Conservation (phyloP, 2,888 invertebrate genomes). For the Melinaea menophilus region DNA sequence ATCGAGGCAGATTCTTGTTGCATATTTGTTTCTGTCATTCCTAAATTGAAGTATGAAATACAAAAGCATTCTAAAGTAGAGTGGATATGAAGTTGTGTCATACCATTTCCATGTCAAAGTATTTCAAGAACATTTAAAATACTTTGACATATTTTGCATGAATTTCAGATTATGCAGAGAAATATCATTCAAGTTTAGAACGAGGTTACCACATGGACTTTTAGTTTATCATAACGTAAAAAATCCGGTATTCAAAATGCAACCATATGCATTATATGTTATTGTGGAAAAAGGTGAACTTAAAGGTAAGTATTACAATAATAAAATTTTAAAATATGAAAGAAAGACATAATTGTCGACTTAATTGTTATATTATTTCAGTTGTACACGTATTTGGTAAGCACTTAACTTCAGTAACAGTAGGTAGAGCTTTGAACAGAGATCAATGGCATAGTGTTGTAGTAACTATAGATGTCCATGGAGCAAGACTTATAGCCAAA, state of each 20-base stretch:
- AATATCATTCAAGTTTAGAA: slow-evolving; percentile 93
- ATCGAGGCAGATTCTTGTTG: background rate
- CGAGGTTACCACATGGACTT: slow-evolving; percentile 90
- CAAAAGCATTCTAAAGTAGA: too few species aligned
- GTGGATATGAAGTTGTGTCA: too few species aligned
- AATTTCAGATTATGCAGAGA: slow-evolving; percentile 86
- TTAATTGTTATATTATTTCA: slow-evolving; percentile 38
- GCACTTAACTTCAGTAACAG: slow-evolving; percentile 88
- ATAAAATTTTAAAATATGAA: too few species aligned
- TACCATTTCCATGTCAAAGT: too few species aligned
- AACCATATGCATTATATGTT: slow-evolving; percentile 93
- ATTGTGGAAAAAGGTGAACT: slow-evolving; percentile 95
- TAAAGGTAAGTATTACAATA: slow-evolving; percentile 70
- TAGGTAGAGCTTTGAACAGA: slow-evolving; percentile 91
- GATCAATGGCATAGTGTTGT: slow-evolving; percentile 95
- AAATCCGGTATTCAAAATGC: slow-evolving; percentile 88
- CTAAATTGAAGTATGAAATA: background rate
- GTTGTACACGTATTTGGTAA: slow-evolving; percentile 95
- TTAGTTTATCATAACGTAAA: slow-evolving; percentile 94
- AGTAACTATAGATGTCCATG: slow-evolving; percentile 91
- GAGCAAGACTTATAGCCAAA: slow-evolving; percentile 88
- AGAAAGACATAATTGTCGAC: background rate
- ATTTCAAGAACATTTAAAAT: background rate
- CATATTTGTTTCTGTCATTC: background rate
- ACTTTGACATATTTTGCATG: slow-evolving; percentile 3